A percentile compares a stretch with the other conserved stretches of the same genome.
These are phyloP conservation scores for Poecilia velifera DNA, from an alignment of 2,797 vertebrate species.

Conservation along the genomic window DNA sequence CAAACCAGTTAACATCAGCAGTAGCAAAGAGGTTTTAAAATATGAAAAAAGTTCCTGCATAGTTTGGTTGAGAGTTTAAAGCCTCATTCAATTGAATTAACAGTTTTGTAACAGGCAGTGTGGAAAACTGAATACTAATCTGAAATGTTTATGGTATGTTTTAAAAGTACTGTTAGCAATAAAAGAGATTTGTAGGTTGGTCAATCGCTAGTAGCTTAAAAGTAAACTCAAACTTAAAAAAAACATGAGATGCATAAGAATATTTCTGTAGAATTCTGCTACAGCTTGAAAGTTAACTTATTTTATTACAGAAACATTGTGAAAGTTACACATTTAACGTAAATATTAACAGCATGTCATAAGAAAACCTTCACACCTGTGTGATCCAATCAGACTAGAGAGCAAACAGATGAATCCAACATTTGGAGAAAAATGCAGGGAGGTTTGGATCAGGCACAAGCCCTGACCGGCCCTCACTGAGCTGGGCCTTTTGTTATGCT, in stretches of 20 bases:
- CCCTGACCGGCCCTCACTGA: slow-evolving; percentile 70
- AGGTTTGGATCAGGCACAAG: slow-evolving; percentile 75
- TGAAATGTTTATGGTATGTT: neutral
- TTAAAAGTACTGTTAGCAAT: neutral
- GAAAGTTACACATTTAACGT: neutral
- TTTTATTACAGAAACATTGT: neutral
- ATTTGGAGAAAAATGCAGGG: slow-evolving; percentile 38
- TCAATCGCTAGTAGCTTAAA: neutral
- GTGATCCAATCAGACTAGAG: slow-evolving; percentile 33
- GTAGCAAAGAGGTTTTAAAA: neutral
- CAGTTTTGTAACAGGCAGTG: neutral
- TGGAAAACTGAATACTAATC: slow-evolving; percentile 6
- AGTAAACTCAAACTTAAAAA: neutral
- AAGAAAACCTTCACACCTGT: slow-evolving; percentile 19
- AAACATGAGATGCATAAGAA: neutral
- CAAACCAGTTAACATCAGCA: neutral
- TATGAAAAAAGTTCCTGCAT: neutral
- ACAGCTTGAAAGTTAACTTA: neutral
- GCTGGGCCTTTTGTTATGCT: slow-evolving; percentile 88
- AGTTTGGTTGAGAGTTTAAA: neutral
- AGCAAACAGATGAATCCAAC: slow-evolving; percentile 31
- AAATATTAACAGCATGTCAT: neutral
- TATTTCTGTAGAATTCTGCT: neutral
- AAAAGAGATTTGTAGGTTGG: neutral
- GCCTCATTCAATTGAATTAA: neutral